Base-by-base conservation (phyloP, 2,888 invertebrate genomes). In the Nesidiocoris tenuis region DNA sequence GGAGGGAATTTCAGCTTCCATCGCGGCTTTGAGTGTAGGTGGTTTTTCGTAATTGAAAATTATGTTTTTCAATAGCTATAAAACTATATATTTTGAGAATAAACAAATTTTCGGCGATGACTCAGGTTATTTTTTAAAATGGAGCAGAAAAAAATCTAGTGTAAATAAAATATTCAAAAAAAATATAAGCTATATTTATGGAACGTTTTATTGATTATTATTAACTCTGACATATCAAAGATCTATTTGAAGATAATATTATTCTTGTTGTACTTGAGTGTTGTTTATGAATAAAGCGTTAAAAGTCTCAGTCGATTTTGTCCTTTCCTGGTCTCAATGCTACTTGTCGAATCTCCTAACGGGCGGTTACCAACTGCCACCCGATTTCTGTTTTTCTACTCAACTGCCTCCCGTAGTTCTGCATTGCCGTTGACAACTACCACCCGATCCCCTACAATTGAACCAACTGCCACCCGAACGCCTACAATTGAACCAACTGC, bases 231-330 rank as follows among this genome's bases (percentile, higher is more conserved):
- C 72, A 72, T 72, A 72, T 72, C 72, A 72, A 72, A 61, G 72
- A 39, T 72, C 72, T 72, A 72, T 72, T 71, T 72, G 63, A 39
- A 61, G 54, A 72, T 72, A 63, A 72, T 59, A 59, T 19, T 72
- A 72, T 72, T 72, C 72, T 72, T 72, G 72, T 72, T 72, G 72
- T 72, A 72, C 19, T 19, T 72, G 72, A 63, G 63, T 72, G 72
- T 72, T 72, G 63, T 72, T 72, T 61, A 72, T 39, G 61, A 72
- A 61, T 72, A 72, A 72, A 72, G 19, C 2, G 59, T 19, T 18
- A 3, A 16, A 59, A 59, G 16, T 54, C 9, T 54, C 54, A 54
- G n/a, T n/a, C n/a, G n/a, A n/a, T n/a, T n/a, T n/a, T n/a, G n/a
- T n/a, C n/a, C n/a, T n/a, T n/a, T n/a, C n/a, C n/a, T n/a, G n/a